Evolutionary conservation across 2,113 vertebrate species (phyloP), one percentile per base, ranked within the genome.

Genomic region (Cricetomys ansorgei): DNA sequence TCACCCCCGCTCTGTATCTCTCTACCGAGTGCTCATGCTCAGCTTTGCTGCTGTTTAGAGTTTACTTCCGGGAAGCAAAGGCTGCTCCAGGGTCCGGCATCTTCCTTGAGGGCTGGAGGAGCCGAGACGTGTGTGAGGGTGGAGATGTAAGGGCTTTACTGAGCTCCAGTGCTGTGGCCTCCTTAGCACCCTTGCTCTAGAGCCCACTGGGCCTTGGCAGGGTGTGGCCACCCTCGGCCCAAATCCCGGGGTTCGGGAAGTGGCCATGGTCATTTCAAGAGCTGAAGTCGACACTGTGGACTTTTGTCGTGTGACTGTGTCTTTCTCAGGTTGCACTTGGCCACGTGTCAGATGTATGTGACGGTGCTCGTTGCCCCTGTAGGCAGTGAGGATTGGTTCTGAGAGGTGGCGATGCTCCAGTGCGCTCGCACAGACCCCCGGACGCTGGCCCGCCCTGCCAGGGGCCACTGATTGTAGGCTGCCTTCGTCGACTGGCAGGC

Each of bases 371-470:
- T 1, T 29, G 81, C 86, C 0, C 0, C 85, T 94, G 55, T 77
- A 72, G 87, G 95, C 92, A 86, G 57, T 55, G 93, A 93, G 75
- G 55, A 94, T 96, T 81, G 64, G 88, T 96, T 89, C 95, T 92
- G 95, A 88, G 91, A 59, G 70, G 17, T 40, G 12, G 62, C 43
- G 37, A 81, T 84, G 88, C 73, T 55, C 92, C 95, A 43, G 94
- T 1, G 57, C 34, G 91, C 92, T 69, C 96, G 31, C 45, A 0
- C 84, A 15, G 62, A 90, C 90, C 65, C 10, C 57, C 45, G 50
- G 91, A 2, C 0, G 45, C 96, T 96, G 96, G 8, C 83, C 48
- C 92, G 17, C 6, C 0, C 76, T 37, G 67, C 89, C 95, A 27
- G 93, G 3, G 48, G 62, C 80, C 77, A 5, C 65, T 11, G 50